phyloP scores from a whole-genome alignment of 2,797 vertebrate genomes.

The Siniperca undulata region DNA sequence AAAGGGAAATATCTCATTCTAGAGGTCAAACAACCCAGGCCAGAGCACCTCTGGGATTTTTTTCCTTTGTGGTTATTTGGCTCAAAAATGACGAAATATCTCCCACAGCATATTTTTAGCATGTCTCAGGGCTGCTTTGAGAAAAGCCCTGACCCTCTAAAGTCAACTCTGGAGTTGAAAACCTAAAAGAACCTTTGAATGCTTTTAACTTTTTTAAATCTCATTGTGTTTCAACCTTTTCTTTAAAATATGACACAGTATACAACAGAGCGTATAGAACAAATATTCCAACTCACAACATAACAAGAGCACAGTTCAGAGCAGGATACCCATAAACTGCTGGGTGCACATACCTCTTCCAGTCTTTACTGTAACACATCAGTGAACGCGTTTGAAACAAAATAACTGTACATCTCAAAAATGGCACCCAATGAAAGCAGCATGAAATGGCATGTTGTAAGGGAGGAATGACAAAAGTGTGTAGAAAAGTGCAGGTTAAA shows the following conservation, averaged over 20 bases:
- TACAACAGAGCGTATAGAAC: not conserved
- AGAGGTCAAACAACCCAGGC: not conserved
- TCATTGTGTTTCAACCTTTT: not conserved
- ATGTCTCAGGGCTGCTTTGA: conserved; percentile 31
- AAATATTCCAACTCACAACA: not conserved
- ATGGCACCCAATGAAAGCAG: not conserved
- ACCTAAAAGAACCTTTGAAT: not conserved
- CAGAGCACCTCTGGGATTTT: conserved; percentile 26
- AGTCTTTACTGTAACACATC: not conserved
- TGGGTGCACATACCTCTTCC: too few relatives aligned
- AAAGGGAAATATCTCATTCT: conserved; percentile 14
- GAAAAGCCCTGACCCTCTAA: conserved; percentile 15
- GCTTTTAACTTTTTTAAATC: not conserved
- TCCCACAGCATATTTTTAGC: conserved; percentile 48
- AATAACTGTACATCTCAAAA: not conserved
- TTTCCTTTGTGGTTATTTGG: conserved; percentile 35
- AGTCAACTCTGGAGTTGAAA: conserved; percentile 5
- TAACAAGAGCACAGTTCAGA: not conserved
- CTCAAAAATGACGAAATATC: conserved; percentile 31
- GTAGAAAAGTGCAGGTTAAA: not conserved
- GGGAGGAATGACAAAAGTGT: too few relatives aligned
- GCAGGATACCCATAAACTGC: not conserved
- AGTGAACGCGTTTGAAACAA: not conserved
- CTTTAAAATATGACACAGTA: not conserved
- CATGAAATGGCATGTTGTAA: not conserved